A percentile compares a stretch with the other conserved stretches of the same genome.
Conservation (phyloP, 2,113 vertebrate species). For the Triplophysa siluroides region DNA sequence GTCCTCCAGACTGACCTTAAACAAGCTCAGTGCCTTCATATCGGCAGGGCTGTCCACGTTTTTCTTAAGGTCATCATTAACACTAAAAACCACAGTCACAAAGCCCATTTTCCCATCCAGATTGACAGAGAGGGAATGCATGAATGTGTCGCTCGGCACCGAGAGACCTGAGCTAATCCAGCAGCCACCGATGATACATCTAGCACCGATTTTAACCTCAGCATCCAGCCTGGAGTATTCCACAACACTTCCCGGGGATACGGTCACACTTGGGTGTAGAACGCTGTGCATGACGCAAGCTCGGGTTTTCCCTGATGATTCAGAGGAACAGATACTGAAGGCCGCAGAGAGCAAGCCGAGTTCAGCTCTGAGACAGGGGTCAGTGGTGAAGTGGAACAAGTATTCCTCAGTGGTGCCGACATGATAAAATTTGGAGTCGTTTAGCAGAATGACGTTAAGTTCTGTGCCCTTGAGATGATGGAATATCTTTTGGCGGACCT, state of each 20-base stretch:
- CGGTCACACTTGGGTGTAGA: constrained; percentile 67
- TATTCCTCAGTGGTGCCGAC: constrained; percentile 88
- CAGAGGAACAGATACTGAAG: constrained; percentile 70
- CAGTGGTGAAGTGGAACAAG: constrained; percentile 81
- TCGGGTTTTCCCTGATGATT: not conserved
- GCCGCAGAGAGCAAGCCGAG: constrained; percentile 77
- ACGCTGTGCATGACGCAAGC: constrained; percentile 82
- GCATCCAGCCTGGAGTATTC: constrained; percentile 84
- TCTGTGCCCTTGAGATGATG: constrained; percentile 78
- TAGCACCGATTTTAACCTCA: constrained; percentile 72
- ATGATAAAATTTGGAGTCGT: constrained; percentile 94
- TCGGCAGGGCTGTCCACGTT: constrained; percentile 66
- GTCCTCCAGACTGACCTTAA: constrained; percentile 70
- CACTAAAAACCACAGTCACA: constrained; percentile 79
- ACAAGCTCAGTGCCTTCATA: constrained; percentile 69
- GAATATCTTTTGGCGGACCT: constrained; percentile 81
- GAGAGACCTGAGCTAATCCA: constrained; percentile 61
- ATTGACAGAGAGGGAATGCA: constrained; percentile 82
- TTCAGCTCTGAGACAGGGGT: constrained; percentile 75
- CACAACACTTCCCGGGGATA: constrained; percentile 79
- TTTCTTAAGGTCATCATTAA: constrained; percentile 82
- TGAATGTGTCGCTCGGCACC: constrained; percentile 76
- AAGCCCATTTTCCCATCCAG: constrained; percentile 62
- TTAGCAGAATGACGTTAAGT: constrained; percentile 85
- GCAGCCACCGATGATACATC: constrained; percentile 82